These are phyloP conservation scores for Lepus timidus DNA, from an alignment of 2,113 vertebrate species.

Conservation along the genomic window DNA sequence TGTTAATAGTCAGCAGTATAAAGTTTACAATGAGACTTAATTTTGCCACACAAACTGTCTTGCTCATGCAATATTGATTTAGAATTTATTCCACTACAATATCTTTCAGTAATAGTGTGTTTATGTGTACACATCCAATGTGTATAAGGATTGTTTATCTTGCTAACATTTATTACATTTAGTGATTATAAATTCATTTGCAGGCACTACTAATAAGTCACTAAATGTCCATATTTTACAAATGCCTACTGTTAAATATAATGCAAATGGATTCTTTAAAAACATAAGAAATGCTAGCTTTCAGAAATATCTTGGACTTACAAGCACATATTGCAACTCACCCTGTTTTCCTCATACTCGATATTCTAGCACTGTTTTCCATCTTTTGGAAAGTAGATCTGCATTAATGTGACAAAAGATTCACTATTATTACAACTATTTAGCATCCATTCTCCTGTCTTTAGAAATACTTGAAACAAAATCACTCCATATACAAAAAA, in stretches of 20 bases:
- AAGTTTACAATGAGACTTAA: neutral
- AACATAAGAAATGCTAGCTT: neutral
- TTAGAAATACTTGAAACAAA: conserved; percentile 7
- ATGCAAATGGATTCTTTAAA: neutral
- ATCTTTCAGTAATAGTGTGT: neutral
- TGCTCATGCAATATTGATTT: neutral
- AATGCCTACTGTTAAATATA: neutral
- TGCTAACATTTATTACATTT: conserved; percentile 1
- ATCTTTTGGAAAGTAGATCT: neutral
- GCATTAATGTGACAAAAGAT: neutral
- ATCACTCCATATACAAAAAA: neutral
- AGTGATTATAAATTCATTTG: neutral
- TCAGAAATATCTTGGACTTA: neutral
- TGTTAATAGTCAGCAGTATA: conserved; percentile 5
- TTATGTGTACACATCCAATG: neutral
- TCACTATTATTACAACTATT: neutral
- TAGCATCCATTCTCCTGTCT: neutral
- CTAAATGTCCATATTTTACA: conserved; percentile 9
- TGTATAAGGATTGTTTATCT: neutral
- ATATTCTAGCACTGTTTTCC: neutral
- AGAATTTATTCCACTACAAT: neutral
- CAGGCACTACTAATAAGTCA: neutral
- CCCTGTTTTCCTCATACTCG: neutral
- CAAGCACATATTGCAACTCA: neutral
- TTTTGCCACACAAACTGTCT: neutral